These are phyloP conservation scores for Caenorhabditis latens DNA, from an alignment of 1,140 invertebrate genomes.

Conservation along the genomic window DNA sequence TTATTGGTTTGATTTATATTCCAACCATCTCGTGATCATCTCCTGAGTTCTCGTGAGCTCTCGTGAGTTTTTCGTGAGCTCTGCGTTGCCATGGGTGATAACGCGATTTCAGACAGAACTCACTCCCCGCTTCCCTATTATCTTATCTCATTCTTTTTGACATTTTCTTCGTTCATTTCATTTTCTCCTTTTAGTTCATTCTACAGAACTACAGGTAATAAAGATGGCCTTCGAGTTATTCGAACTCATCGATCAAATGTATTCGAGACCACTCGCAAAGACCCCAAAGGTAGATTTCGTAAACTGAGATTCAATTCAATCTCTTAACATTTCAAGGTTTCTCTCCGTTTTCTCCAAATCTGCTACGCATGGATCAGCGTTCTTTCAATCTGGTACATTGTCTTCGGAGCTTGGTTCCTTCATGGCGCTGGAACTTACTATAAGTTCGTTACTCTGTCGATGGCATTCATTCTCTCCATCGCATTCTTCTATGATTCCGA, in stretches of 20 bases:
- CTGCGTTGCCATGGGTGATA: slow-evolving; percentile 5
- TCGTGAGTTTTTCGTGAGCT: neutral
- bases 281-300: neutral
- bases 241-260: neutral
- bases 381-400: neutral
- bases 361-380: neutral
- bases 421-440: neutral
- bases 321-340: neutral
- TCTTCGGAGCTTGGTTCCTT: slow-evolving; percentile 37
- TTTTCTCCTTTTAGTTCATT: neutral
- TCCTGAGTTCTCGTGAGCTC: neutral
- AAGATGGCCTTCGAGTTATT: neutral
- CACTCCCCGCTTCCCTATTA: neutral
- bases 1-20: neutral
- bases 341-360: neutral
- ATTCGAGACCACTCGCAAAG: neutral
- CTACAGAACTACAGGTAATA: neutral
- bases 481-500: slow-evolving; percentile 23
- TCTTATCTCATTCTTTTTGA: neutral
- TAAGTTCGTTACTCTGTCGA: neutral
- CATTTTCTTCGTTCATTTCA: neutral
- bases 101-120: slow-evolving; percentile 18
- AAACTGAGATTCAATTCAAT: too few relatives aligned
- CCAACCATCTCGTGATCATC: too few relatives aligned
- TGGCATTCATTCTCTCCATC: neutral